These are phyloP conservation scores for Nomada ferruginata DNA, from an alignment of 2,888 invertebrate genomes.

Conservation along the genomic window DNA sequence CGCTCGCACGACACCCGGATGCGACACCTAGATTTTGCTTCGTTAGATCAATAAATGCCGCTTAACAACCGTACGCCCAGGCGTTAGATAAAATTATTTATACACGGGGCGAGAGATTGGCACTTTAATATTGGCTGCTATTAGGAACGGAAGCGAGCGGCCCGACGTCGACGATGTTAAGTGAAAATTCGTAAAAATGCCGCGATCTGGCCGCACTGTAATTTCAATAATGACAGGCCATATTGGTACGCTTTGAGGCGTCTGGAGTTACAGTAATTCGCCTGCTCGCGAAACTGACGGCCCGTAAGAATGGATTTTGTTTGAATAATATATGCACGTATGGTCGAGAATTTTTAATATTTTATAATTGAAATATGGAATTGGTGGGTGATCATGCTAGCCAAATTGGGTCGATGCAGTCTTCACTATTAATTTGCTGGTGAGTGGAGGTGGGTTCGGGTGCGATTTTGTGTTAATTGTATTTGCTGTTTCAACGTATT, in stretches of 20 bases:
- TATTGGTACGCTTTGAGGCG: conserved; percentile 8
- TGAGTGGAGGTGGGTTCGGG: background rate
- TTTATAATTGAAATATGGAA: background rate
- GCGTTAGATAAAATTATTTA: conserved; percentile 33
- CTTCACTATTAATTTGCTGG: too few species aligned
- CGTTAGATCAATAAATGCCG: conserved; percentile 16
- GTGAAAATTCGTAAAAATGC: conserved; percentile 43
- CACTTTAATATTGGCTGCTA: conserved; percentile 38
- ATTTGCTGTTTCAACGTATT: background rate
- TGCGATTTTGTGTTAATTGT: background rate
- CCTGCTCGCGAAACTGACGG: conserved; percentile 3
- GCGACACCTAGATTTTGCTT: conserved; percentile 17
- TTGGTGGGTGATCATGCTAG: background rate
- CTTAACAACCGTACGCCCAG: background rate
- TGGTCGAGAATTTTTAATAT: background rate
- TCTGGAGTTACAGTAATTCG: conserved; percentile 5
- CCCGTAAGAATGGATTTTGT: conserved; percentile 4
- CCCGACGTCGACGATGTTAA: conserved; percentile 19
- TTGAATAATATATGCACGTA: conserved; percentile 4
- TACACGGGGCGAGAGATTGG: conserved; percentile 16
- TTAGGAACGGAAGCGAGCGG: conserved; percentile 19
- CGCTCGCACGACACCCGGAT: conserved; percentile 28
- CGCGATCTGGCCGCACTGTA: conserved; percentile 21
- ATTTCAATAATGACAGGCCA: conserved; percentile 42
- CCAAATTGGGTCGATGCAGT: background rate